Base-by-base conservation (phyloP, 2,888 invertebrate genomes). In the Lasioglossum calceatum region DNA sequence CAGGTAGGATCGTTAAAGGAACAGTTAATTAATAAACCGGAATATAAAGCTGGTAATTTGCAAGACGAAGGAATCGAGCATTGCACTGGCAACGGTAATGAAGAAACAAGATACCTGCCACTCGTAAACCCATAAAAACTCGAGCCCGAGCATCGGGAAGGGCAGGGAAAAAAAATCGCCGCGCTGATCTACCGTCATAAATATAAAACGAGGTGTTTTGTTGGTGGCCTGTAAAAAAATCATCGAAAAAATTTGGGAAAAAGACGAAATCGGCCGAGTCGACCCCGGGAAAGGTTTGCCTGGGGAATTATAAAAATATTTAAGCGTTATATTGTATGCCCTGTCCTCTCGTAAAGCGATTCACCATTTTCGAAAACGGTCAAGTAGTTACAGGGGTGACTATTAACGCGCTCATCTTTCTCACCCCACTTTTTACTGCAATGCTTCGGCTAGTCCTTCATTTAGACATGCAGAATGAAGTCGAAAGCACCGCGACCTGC, bases 141-240 rank as follows among this genome's bases (percentile, higher is more conserved):
- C 42, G 50, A 32, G 44, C 27, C 44, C 12, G 23, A 1, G 14
- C 3, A 54, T 23, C 8, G 50, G 19, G 16, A 27, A 23, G 70
- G 47, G 2, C 16, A 10, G 4, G 12, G n/a, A 39, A 64, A 75
- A 64, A 75, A 86, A 85, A 78, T 77, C 27, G 67, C 81, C 54
- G 74, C 86, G 88, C 91, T 94, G 91, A 93, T 94, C 92, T 93
- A 87, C 90, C 87, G 89, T 81, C 92, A 91, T 93, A 94, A 94
- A 94, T 88, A 88, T 89, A 89, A 93, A 94, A 92, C 79, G 91
- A 92, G 82, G 47, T 84, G 90, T 92, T 93, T 93, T 93, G 92
- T 92, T 77, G 79, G 77, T 79, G 86, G 78, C 86, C 86, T 86
- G 91, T 93, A 93, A 93, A 94, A 93, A 91, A 92, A 91, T 92